Base-by-base conservation (phyloP, 2,888 invertebrate species). In the Lasioglossum oenotherae region DNA sequence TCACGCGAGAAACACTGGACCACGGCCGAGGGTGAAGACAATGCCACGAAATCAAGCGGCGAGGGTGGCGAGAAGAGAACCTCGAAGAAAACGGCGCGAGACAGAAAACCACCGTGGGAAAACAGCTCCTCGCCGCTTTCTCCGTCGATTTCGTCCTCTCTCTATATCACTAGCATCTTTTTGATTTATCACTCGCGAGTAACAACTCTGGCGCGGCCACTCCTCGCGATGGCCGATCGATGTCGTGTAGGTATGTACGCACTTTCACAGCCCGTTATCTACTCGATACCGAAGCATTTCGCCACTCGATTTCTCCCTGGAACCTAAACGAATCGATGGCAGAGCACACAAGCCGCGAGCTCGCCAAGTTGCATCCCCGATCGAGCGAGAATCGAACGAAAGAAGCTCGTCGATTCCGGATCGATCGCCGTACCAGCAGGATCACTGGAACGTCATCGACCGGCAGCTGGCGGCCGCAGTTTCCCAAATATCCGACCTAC, bases 41-140 rank as follows among this genome's bases (percentile, higher is more conserved):
- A 90, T 88, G 81, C 69, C 82, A 49, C 81, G 81, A 81, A 89
- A 88, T 89, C 78, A 82, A 88, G 78, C 82, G 44, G 72, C 27
- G 16, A 35, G 38, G 38, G 23, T 35, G 38, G 38, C 69, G 38
- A 23, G 57, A 57, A 57, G 38, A 23, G 57, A 57, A 57, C n/a
- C 64, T 38, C 72, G 72, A 27, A 74, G 49, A 12, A 78, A 49
- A 49, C 71, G 46, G 81, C 74, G 69, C 44, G 73, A 71, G 77
- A 77, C 67, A 64, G 57, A 38, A 78, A 72, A 79, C 64, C 49
- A 53, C 75, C 60, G 53, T 46, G 64, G n/a, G n/a, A 57, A 57
- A 57, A 57, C 69, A 84, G 64, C 71, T 27, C 67, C 35, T 69
- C 23, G 19, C 16, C 35, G 57, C 23, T 79, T 35, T 79, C 80